Evolutionary conservation across 2,113 vertebrate genomes (phyloP), one percentile per base, ranked within the genome.

Genomic region (Ramphastos sulfuratus): DNA sequence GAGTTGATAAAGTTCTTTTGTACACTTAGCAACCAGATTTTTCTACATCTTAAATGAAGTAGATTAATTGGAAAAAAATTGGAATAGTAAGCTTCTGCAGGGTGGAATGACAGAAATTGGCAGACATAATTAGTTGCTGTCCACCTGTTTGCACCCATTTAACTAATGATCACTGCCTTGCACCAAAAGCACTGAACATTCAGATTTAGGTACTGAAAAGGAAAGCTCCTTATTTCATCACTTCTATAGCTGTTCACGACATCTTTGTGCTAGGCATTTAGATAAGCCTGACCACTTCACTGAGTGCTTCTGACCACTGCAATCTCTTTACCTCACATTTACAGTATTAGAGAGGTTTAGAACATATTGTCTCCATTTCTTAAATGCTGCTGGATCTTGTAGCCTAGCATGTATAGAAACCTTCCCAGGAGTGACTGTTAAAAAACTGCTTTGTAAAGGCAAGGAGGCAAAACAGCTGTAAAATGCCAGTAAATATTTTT

Each of bases 391-490:
- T 82, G 11, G 15, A 21, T 61, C 35, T 54, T 33, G 15, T 4
- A 76, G 70, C 39, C 28, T 52, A 80, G 12, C 15, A 37, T 0
- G 0, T 4, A 37, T 1, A n/a, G 7, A 16, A 50, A 7, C 6
- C 24, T 35, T 67, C 16, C 9, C 27, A 69, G 35, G 9, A 54
- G 5, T 1, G 2, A 54, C 63, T 10, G 3, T 12, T 66, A 64
- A 52, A 48, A 21, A 35, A 12, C 10, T 52, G 25, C 3, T 21
- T 35, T 63, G 6, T 58, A 65, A 73, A 42, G 55, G 9, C 4
- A 20, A 6, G 1, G 2, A 1, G 9, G 1, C 6, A 9, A 39
- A 37, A 66, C 1, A 24, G 13, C 42, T 73, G 12, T 18, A 5
- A 35, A 59, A 5, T 24, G 28, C 2, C 9, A 23, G 7, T 24